phyloP scores from a whole-genome alignment of 2,888 invertebrate species.

The Kuschelorhynchus macadamiae region DNA sequence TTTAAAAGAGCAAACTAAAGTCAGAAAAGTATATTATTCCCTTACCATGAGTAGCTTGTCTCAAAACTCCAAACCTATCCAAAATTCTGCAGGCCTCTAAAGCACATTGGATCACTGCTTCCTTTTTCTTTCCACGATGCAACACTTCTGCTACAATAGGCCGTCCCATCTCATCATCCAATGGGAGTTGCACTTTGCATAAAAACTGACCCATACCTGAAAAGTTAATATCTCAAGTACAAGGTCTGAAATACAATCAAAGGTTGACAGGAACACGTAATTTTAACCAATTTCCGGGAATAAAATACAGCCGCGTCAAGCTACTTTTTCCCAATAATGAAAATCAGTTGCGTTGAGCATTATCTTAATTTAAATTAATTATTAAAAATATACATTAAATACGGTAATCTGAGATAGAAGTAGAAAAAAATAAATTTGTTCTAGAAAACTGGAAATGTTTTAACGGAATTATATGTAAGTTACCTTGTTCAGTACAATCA shows the following conservation, averaged over 20 bases:
- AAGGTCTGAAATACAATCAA: neutral
- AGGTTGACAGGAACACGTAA: too few relatives aligned
- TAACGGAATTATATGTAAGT: neutral
- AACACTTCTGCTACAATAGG: slow-evolving; percentile 86
- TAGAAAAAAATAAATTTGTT: too few relatives aligned
- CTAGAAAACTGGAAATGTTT: too few relatives aligned
- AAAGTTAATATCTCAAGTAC: slow-evolving; percentile 7
- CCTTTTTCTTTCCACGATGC: slow-evolving; percentile 94
- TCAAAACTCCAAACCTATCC: slow-evolving; percentile 87
- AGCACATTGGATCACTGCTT: slow-evolving; percentile 93
- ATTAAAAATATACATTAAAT: too few relatives aligned
- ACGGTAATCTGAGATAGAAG: too few relatives aligned
- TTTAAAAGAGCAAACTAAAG: too few relatives aligned
- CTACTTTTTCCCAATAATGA: too few relatives aligned
- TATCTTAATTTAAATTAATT: too few relatives aligned
- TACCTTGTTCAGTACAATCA: slow-evolving; percentile 86
- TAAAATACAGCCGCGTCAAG: too few relatives aligned
- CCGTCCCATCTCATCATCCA: slow-evolving; percentile 84
- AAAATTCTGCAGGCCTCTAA: slow-evolving; percentile 94
- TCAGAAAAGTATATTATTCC: too few relatives aligned
- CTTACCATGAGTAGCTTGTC: slow-evolving; percentile 89
- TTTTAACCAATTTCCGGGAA: too few relatives aligned
- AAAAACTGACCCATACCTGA: slow-evolving; percentile 81
- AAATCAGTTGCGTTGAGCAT: too few relatives aligned
- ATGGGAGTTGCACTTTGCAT: slow-evolving; percentile 86